Base-by-base conservation (phyloP, 2,113 vertebrate species). In the Dermatemys mawii region DNA sequence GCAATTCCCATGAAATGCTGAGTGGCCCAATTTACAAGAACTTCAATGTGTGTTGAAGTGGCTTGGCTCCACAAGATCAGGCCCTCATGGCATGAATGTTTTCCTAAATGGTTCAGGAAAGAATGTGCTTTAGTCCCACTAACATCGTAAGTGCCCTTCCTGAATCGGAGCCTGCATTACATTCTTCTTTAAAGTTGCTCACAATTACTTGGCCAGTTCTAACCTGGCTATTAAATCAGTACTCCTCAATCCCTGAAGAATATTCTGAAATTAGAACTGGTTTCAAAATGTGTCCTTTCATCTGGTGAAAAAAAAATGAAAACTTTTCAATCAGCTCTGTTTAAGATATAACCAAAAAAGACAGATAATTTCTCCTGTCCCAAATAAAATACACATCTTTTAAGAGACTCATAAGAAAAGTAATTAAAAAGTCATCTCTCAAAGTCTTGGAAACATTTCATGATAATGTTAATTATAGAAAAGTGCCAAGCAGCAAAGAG, bases 401-500 rank as follows among this genome's bases (percentile, higher is more conserved):
- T 53, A 89, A 82, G 93, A 94, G 92, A 95, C 86, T 70, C 4
- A 88, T 44, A 17, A 88, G 63, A 80, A 24, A 78, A 44, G 53
- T 87, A 78, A 90, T 54, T 70, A 93, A 32, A 51, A 76, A 87
- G 60, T 38, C 4, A 78, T 84, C 93, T 93, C 49, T 95, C 90
- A 92, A 83, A 95, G 88, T n/a, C 94, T 96, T 97, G 81, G 83
- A 96, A 96, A 85, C 46, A 86, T 90, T 98, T 97, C 54, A 91
- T 2, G 17, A 92, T 94, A 84, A 89, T 67, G 90, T 95, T 97
- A 98, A 97, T 96, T 96, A 97, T 84, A 94, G 81, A 95, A 98
- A 94, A 89, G 86, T 80, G 81, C 84, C 94, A 90, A 84, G 94
- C 50, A 96, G 76, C 67, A 85, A 51, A 78, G 91, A 96, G 87